phyloP scores from a whole-genome alignment of 2,888 invertebrate species.

The Pheosia gnoma region DNA sequence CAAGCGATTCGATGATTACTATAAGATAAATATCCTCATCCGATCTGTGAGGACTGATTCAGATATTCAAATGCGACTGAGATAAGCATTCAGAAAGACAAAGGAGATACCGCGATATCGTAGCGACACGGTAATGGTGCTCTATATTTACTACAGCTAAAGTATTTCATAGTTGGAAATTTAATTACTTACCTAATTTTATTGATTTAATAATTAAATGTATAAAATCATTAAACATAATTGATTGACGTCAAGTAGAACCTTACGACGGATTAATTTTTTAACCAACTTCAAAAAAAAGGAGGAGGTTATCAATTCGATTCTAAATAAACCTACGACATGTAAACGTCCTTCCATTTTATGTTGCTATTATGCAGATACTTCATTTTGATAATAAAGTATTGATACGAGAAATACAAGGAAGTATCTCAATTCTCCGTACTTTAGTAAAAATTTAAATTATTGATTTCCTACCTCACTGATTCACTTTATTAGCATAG shows the following conservation, averaged over 20 bases:
- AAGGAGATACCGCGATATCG: slow-evolving; percentile 18
- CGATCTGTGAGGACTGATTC: slow-evolving; percentile 42
- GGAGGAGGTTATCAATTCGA: too few species aligned
- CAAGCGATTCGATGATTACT: slow-evolving; percentile 43
- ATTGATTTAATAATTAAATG: too few species aligned
- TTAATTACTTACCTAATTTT: too few species aligned
- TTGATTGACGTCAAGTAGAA: too few species aligned
- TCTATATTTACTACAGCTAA: background rate
- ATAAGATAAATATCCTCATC: slow-evolving; percentile 36
- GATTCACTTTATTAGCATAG: slow-evolving; percentile 42
- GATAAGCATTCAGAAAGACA: slow-evolving; percentile 49
- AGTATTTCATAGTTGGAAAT: background rate
- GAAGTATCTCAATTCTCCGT: background rate
- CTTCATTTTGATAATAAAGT: background rate
- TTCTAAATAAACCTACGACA: too few species aligned
- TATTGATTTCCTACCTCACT: slow-evolving; percentile 28
- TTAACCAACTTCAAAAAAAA: too few species aligned
- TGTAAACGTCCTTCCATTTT: too few species aligned
- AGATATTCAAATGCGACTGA: slow-evolving; percentile 55
- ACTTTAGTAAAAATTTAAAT: background rate
- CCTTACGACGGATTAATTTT: too few species aligned
- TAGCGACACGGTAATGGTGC: background rate
- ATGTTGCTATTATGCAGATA: too few species aligned
- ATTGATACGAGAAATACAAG: background rate
- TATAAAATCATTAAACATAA: too few species aligned